A percentile compares a stretch with the other conserved stretches of the same genome.
Evolutionary conservation across 1,140 invertebrate genomes (phyloP).

Genomic region (Diploscapter pachys): DNA sequence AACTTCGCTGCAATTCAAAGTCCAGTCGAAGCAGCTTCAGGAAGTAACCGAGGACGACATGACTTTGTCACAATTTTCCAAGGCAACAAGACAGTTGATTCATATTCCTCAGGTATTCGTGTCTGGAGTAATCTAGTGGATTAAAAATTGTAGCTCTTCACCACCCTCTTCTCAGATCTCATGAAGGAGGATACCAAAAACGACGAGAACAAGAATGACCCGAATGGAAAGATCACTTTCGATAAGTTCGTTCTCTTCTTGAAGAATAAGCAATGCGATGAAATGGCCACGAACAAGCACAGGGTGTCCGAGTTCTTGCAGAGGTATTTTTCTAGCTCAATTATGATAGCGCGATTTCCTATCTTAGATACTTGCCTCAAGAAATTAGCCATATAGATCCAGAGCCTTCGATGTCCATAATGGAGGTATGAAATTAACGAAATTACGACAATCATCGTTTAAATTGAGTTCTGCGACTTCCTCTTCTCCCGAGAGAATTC

Average conservation of each 20-base stretch:
- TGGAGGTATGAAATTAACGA: too few relatives aligned
- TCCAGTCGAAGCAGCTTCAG: constrained; percentile 51
- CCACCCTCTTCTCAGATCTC: neutral
- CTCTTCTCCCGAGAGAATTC: constrained; percentile 54
- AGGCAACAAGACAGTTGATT: constrained; percentile 24
- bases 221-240: constrained; percentile 29
- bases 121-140: neutral
- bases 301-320: constrained; percentile 25
- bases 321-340: constrained; percentile 8
- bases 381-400: too few relatives aligned
- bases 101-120: constrained; percentile 14
- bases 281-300: constrained; percentile 30
- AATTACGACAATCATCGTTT: too few relatives aligned
- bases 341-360: neutral
- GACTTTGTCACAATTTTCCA: constrained; percentile 21
- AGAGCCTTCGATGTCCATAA: constrained; percentile 17
- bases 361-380: neutral
- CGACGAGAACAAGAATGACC: constrained; percentile 9
- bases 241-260: constrained; percentile 35
- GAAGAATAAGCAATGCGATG: constrained; percentile 33
- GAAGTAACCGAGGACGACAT: constrained; percentile 50
- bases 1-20: constrained; percentile 54
- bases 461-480: constrained; percentile 48
- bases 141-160: constrained; percentile 1
- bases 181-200: neutral